phyloP scores from a whole-genome alignment of 2,113 vertebrate genomes.

The Poicephalus gulielmi region DNA sequence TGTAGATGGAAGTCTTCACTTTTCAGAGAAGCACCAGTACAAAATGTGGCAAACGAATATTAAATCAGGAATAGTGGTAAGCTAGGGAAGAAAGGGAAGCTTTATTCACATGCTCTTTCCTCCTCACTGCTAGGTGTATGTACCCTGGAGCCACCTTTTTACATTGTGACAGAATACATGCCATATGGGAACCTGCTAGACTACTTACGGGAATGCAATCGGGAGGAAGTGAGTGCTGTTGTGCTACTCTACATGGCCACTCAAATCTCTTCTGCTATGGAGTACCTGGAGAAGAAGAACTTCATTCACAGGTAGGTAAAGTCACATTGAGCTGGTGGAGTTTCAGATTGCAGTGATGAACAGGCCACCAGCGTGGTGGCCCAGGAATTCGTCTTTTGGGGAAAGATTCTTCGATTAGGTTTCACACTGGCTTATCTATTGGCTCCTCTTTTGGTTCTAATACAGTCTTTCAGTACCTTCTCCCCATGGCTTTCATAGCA shows the following conservation, averaged over 20 bases:
- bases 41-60: background rate
- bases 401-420: background rate
- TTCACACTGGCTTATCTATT: background rate
- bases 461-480: background rate
- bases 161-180: slow-evolving; percentile 99
- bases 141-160: slow-evolving; percentile 96
- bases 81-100: background rate
- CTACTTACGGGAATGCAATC: slow-evolving; percentile 93
- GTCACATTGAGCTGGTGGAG: background rate
- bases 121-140: slow-evolving; percentile 85
- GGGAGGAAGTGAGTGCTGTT: slow-evolving; percentile 94
- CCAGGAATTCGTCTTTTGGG: background rate
- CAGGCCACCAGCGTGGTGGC: background rate
- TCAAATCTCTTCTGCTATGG: slow-evolving; percentile 99
- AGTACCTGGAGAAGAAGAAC: slow-evolving; percentile 98
- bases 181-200: slow-evolving; percentile 96
- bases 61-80: background rate
- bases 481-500: background rate
- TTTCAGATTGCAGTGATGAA: background rate
- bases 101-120: background rate
- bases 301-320: slow-evolving; percentile 92
- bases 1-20: background rate
- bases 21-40: background rate
- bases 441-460: background rate
- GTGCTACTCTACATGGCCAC: slow-evolving; percentile 99